phyloP scores from a whole-genome alignment of 2,888 invertebrate species.

The Tetranychus piercei region DNA sequence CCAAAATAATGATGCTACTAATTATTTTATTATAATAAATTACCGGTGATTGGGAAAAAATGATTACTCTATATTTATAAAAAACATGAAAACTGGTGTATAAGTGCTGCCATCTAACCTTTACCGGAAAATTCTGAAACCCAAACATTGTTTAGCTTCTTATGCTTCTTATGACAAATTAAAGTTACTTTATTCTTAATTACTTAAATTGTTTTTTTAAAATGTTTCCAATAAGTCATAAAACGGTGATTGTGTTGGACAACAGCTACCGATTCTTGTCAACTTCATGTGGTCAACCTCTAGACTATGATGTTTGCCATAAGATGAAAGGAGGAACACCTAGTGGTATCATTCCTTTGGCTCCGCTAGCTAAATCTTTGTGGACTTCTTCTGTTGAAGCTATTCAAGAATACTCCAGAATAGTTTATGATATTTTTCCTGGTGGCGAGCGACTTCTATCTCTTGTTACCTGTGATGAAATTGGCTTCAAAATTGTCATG shows the following conservation, averaged over 20 bases:
- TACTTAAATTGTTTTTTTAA: slow-evolving; percentile 27
- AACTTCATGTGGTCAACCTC: slow-evolving; percentile 51
- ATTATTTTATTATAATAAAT: no score
- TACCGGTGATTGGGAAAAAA: no score
- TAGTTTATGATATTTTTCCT: slow-evolving; percentile 93
- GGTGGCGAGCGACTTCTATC: slow-evolving; percentile 56
- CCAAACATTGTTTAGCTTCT: no score
- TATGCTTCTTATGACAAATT: no score
- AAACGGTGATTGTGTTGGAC: slow-evolving; percentile 86
- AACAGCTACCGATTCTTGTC: slow-evolving; percentile 78
- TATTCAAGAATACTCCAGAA: slow-evolving; percentile 82
- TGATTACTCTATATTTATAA: no score
- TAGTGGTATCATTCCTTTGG: slow-evolving; percentile 52
- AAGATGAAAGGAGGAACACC: slow-evolving; percentile 42
- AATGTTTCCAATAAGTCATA: slow-evolving; percentile 46
- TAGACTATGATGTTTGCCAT: slow-evolving; percentile 58
- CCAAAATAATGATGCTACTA: no score
- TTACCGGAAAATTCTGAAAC: no score
- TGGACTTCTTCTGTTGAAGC: slow-evolving; percentile 95
- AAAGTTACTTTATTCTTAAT: no score
- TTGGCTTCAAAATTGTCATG: slow-evolving; percentile 11
- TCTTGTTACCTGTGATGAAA: background rate
- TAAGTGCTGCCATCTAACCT: no score
- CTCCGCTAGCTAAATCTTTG: slow-evolving; percentile 70
- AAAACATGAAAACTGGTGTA: no score